Conservation (phyloP, 2,888 invertebrate species). For the Pherbina coryleti region DNA sequence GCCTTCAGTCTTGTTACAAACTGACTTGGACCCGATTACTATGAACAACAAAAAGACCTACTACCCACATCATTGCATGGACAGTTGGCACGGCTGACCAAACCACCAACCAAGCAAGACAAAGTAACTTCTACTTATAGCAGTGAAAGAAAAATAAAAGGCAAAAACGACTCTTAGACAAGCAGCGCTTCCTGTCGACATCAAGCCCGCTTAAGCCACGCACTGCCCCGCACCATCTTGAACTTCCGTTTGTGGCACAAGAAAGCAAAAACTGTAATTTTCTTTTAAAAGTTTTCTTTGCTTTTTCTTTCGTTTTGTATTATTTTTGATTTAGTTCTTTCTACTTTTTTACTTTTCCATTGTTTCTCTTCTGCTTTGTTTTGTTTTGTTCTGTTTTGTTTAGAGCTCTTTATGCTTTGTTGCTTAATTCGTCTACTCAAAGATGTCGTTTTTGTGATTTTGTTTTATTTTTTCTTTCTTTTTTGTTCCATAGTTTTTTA, state of each 20-base stretch:
- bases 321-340: background rate
- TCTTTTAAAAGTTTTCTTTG: slow-evolving; percentile 23
- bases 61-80: too few species aligned
- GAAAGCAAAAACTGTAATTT: slow-evolving; percentile 24
- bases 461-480: background rate
- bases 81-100: background rate
- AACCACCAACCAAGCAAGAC: background rate
- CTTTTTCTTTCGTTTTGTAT: background rate
- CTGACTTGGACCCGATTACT: too few species aligned
- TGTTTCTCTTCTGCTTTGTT: background rate
- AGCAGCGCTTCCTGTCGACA: slow-evolving; percentile 20
- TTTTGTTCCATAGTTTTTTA: background rate
- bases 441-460: slow-evolving; percentile 11
- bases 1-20: too few species aligned
- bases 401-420: slow-evolving; percentile 29
- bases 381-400: background rate
- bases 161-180: background rate
- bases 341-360: background rate
- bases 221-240: slow-evolving; percentile 17
- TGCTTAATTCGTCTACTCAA: slow-evolving; percentile 32
- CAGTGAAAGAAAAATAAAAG: background rate
- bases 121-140: background rate
- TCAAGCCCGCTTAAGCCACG: background rate
- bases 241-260: slow-evolving; percentile 23
- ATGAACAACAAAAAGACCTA: background rate